Base-by-base conservation (phyloP, 2,888 invertebrate species). In the Gonocerus acuteangulatus region DNA sequence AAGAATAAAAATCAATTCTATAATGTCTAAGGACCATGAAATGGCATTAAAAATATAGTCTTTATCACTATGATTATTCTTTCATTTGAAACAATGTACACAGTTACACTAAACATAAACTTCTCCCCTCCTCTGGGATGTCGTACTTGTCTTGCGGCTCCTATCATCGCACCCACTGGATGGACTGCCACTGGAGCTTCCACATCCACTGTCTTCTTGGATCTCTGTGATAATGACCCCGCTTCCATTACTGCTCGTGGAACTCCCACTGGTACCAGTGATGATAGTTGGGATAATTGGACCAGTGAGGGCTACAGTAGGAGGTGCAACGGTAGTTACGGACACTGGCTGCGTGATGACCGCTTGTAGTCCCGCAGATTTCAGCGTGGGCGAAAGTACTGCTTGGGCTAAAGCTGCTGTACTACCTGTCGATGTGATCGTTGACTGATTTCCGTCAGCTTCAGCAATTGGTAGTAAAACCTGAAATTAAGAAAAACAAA, bases 381-480 rank as follows among this genome's bases (percentile, higher is more conserved):
- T 72, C 67, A 80, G 68, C 0, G 78, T 81, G 1, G 85, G 84
- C 1, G 86, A 82, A 2, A 88, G 74, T 11, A 89, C 84, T 0
- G 88, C 86, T 72, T 88, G 87, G 2, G 89, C 89, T 63, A 89
- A 75, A 3, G 89, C 88, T 1, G 86, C 82, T 0, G 89, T 86
- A 42, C 62, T 64, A 6, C 68, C 62, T 32, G 62, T 67, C 11
- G 66, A 63, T n/a, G 68, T 68, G 19, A 67, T 65, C 16, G 67
- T 66, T 19, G 66, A 65, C 48, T 65, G 67, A 59, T 67, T 82
- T 65, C 86, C 84, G 69, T 90, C 91, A 67, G 87, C 77, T 75
- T 91, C 91, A 73, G 89, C 88, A 64, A 91, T 91, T 1, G 90
- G 89, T 1, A 89, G 88, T 15, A 91, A 76, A 23, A 89, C 87